These are phyloP conservation scores for Bathynomus jamesi DNA, from an alignment of 1,140 invertebrate species.

Conservation along the genomic window DNA sequence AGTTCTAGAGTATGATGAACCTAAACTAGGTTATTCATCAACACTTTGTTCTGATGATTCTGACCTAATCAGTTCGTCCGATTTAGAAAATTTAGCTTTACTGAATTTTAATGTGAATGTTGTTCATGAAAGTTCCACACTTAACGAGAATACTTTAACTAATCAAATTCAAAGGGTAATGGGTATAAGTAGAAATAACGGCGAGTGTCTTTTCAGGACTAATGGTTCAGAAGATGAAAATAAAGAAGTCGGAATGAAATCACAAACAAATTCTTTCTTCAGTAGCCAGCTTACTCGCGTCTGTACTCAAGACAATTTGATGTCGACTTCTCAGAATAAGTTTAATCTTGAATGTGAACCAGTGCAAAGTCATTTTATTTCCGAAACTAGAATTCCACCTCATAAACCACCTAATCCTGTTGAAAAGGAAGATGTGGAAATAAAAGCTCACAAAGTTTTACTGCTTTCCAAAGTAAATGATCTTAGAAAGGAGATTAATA, in stretches of 20 bases:
- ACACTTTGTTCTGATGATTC: conserved; percentile 20
- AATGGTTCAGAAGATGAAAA: no score
- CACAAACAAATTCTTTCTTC: no score
- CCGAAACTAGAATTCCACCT: not conserved
- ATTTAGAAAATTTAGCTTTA: conserved; percentile 22
- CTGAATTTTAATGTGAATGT: not conserved
- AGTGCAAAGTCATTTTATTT: not conserved
- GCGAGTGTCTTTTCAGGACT: no score
- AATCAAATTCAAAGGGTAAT: no score
- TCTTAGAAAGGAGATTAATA: conserved; percentile 33
- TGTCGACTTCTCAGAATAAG: no score
- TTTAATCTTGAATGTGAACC: not conserved
- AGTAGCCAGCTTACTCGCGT: no score
- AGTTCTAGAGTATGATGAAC: conserved; percentile 27
- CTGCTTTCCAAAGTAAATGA: conserved; percentile 28
- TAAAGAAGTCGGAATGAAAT: no score
- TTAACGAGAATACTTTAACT: not conserved
- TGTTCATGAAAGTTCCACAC: not conserved
- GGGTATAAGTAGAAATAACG: no score
- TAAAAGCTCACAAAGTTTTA: conserved; percentile 26
- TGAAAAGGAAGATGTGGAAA: not conserved
- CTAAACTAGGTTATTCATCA: conserved; percentile 12
- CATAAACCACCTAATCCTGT: not conserved
- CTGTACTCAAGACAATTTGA: no score
- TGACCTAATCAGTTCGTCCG: conserved; percentile 27